Base-by-base conservation (phyloP, 2,888 invertebrate species). In the Drosophila anomalipes region DNA sequence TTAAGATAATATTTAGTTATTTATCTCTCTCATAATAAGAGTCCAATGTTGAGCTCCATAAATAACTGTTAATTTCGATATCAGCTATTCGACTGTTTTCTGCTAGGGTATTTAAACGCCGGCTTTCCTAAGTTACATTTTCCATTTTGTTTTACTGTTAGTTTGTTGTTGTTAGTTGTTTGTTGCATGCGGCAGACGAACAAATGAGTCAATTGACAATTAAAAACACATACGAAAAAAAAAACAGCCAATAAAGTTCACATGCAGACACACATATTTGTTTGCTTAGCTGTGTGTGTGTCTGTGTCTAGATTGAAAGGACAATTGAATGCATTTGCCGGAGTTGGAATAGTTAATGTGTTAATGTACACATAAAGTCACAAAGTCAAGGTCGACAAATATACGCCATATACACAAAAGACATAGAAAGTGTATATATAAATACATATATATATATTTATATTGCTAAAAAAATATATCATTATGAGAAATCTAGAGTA, bases 121-220 rank as follows among this genome's bases (percentile, higher is more conserved):
- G n/a, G 39, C 39, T 30, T 39, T 6, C 14, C 1, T 9, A 14
- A 28, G 4, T 1, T 14, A 14, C 1, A 1, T n/a, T 14, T 39
- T 5, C n/a, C 9, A 39, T 33, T 54, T 61, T 71, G 41, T 49
- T 63, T 44, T 47, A 39, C 30, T 57, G 56, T 65, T 61, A 26
- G 26, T 73, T 26, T 52, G 54, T 44, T 56, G 58, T 30, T 59
- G 56, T 64, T 65, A 51, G 47, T 59, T 70, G 52, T 64, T 63
- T 70, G 71, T 85, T 80, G 88, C 83, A 88, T 82, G 88, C 77
- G 72, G 61, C 70, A 80, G 59, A 72, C 64, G 77, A 63, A 67
- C 52, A 66, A 65, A 62, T 63, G 39, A 59, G 41, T 70, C 79
- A 68, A 72, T 70, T 79, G 70, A 87, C 83, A 89, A 89, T 89